Evolutionary conservation across 2,888 invertebrate species (phyloP).

Genomic region (Microctonus aethiopoides): DNA sequence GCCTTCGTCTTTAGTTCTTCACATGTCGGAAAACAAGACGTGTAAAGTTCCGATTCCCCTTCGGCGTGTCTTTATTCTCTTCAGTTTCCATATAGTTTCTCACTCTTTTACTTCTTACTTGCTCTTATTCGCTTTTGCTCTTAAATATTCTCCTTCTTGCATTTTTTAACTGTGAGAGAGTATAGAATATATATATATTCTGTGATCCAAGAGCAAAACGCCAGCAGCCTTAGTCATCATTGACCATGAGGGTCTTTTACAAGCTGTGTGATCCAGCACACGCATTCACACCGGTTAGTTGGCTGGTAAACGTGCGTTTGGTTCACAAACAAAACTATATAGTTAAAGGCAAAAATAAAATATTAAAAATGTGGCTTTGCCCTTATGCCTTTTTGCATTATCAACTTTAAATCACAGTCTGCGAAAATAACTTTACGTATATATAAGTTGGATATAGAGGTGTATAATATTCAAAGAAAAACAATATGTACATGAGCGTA

Average conservation of each 20-base stretch:
- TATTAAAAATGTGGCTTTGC: conserved; percentile 3
- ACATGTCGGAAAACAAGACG: conserved; percentile 18
- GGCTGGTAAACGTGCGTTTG: not conserved
- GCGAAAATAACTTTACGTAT: not conserved
- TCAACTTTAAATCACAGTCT: not conserved
- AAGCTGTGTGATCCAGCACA: not conserved
- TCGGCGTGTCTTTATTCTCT: not conserved
- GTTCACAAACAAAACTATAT: not conserved
- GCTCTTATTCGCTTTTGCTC: no score
- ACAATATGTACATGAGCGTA: not conserved
- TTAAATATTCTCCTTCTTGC: no score
- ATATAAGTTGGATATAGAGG: not conserved
- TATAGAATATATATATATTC: no score
- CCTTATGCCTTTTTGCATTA: not conserved
- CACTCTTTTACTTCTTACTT: no score
- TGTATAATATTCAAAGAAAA: no score
- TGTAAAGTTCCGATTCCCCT: conserved; percentile 10
- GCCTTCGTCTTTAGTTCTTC: not conserved
- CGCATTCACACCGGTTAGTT: not conserved
- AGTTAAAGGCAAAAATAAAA: not conserved
- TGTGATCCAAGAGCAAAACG: not conserved
- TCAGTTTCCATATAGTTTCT: not conserved
- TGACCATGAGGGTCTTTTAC: not conserved
- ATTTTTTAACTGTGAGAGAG: not conserved
- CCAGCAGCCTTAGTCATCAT: conserved; percentile 2